Conservation (phyloP, 1,140 invertebrate species). For the Euwallacea fornicatus region DNA sequence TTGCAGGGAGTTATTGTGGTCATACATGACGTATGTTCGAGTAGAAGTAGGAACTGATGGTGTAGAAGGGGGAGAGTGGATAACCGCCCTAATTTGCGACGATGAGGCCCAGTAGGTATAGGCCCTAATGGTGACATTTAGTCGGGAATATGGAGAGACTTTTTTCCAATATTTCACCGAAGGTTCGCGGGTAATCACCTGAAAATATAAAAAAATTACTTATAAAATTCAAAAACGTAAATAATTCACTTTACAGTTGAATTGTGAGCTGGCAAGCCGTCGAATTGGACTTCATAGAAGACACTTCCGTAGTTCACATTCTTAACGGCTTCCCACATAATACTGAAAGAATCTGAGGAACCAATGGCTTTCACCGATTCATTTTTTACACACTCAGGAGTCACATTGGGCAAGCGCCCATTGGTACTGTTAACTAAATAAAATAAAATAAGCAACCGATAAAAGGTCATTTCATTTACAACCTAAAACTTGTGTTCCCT, state of each 20-base stretch:
- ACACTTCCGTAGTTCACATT: constrained; percentile 79
- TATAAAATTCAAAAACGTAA: neutral
- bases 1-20: constrained; percentile 43
- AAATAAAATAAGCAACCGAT: neutral
- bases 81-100: constrained; percentile 57
- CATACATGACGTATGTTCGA: constrained; percentile 66
- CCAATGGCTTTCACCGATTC: constrained; percentile 68
- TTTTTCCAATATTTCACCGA: constrained; percentile 55
- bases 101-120: constrained; percentile 84
- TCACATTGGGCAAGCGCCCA: constrained; percentile 57
- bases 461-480: neutral
- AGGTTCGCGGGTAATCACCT: constrained; percentile 55
- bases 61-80: constrained; percentile 69
- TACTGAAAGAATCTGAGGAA: constrained; percentile 72
- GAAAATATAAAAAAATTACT: neutral
- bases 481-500: constrained; percentile 56
- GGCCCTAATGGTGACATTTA: constrained; percentile 74
- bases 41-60: constrained; percentile 72
- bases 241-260: constrained; percentile 42
- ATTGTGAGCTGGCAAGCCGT: constrained; percentile 50
- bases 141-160: constrained; percentile 66
- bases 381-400: constrained; percentile 67
- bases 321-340: constrained; percentile 74
- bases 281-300: constrained; percentile 80
- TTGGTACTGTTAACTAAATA: too few relatives aligned